A percentile compares a stretch with the other conserved stretches of the same genome.
Conservation (phyloP, 2,113 vertebrate genomes). For the Cottus gobio region DNA sequence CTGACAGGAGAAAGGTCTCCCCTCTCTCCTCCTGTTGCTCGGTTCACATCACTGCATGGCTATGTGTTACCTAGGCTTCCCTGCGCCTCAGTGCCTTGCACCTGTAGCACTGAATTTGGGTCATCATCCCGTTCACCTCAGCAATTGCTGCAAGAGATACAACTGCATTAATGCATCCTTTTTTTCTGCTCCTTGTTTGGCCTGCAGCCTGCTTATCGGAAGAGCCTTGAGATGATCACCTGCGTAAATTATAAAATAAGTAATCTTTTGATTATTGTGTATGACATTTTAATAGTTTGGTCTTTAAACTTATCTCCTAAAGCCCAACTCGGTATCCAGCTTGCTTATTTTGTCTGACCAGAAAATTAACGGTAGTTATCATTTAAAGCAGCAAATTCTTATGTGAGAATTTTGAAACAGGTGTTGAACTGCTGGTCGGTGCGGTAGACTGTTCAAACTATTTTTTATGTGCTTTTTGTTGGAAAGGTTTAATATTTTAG, state of each 20-base stretch:
- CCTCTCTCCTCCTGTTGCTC: background rate
- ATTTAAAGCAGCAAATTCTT: background rate
- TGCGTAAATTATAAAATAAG: background rate
- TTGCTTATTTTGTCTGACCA: background rate
- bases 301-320: background rate
- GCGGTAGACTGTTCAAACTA: no score
- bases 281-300: background rate
- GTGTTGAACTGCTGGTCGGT: no score
- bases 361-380: background rate
- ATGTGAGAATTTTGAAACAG: background rate
- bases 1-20: background rate
- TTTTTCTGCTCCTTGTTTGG: background rate
- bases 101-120: background rate
- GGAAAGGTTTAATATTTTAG: background rate
- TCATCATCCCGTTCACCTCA: conserved; percentile 8
- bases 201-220: background rate
- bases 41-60: background rate
- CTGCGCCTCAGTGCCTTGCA: background rate
- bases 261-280: background rate
- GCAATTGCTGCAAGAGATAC: background rate
- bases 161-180: background rate
- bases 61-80: conserved; percentile 8
- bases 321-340: background rate
- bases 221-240: background rate
- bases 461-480: no score